Evolutionary conservation across 2,797 vertebrate genomes (phyloP).

Genomic region (Protosalanx chinensis): DNA sequence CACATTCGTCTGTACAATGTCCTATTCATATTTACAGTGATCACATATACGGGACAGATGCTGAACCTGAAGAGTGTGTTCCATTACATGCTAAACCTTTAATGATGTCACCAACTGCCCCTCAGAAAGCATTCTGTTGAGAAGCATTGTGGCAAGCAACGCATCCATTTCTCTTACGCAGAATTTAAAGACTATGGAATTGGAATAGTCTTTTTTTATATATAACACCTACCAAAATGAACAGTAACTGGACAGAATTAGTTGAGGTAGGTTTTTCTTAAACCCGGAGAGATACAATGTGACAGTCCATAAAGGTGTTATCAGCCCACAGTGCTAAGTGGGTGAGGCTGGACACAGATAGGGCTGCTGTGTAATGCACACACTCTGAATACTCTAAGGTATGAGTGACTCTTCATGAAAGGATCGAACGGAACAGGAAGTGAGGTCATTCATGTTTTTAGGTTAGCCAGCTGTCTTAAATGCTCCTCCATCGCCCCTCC

Average conservation of each 20-base stretch:
- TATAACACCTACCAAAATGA: conserved; percentile 19
- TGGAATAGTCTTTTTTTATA: conserved; percentile 5
- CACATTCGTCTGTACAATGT: conserved; percentile 71
- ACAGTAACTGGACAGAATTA: conserved; percentile 9
- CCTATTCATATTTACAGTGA: conserved; percentile 71
- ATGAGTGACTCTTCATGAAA: conserved; percentile 44
- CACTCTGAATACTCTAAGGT: conserved; percentile 48
- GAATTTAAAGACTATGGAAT: neutral
- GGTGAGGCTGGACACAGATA: conserved; percentile 4
- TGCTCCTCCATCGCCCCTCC: conserved; percentile 16
- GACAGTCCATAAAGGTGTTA: neutral
- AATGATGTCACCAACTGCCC: conserved; percentile 38
- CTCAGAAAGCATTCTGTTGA: conserved; percentile 34
- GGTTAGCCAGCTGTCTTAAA: conserved; percentile 44
- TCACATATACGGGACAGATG: conserved; percentile 63
- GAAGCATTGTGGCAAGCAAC: conserved; percentile 19
- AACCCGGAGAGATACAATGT: conserved; percentile 20
- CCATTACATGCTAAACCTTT: conserved; percentile 51
- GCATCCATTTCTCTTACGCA: neutral
- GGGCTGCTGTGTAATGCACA: conserved; percentile 38
- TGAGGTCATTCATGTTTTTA: conserved; percentile 37
- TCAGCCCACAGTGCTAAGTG: conserved; percentile 32
- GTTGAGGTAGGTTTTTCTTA: conserved; percentile 45
- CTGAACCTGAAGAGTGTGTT: conserved; percentile 70
- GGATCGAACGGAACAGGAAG: conserved; percentile 43